Conservation (phyloP, 2,888 invertebrate species). For the Sipunculus nudus region DNA sequence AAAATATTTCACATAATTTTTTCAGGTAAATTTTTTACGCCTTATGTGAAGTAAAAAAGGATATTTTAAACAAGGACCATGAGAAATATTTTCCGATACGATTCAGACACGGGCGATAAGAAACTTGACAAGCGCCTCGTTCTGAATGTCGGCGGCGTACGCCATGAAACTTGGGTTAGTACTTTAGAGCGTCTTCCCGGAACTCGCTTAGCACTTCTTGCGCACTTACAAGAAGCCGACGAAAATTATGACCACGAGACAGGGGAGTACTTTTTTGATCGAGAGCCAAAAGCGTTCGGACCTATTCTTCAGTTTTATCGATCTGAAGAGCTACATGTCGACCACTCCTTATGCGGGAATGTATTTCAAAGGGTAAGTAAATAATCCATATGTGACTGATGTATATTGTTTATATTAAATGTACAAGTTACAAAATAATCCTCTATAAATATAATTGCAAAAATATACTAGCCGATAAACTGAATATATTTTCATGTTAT, state of each 20-base stretch:
- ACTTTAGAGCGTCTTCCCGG: conserved; percentile 54
- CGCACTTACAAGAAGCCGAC: conserved; percentile 53
- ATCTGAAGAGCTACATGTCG: conserved; percentile 61
- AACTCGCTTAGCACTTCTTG: conserved; percentile 56
- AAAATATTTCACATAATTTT: too few relatives aligned
- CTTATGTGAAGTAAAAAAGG: too few relatives aligned
- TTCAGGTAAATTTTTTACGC: too few relatives aligned
- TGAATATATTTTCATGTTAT: too few relatives aligned
- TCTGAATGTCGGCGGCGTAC: conserved; percentile 59
- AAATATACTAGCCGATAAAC: conserved; percentile 5
- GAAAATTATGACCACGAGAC: conserved; percentile 54
- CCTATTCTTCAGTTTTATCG: conserved; percentile 59
- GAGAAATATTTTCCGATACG: too few relatives aligned
- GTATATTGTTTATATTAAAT: too few relatives aligned
- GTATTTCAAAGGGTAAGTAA: conserved; percentile 58
- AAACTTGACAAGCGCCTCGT: too few relatives aligned
- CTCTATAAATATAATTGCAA: conserved; percentile 1
- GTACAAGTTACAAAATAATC: background rate
- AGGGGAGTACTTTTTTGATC: conserved; percentile 62
- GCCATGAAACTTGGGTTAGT: conserved; percentile 55
- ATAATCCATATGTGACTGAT: too few relatives aligned
- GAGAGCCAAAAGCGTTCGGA: conserved; percentile 60
- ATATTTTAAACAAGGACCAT: too few relatives aligned
- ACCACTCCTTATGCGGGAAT: conserved; percentile 62
- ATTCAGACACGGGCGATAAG: too few relatives aligned